A percentile compares a stretch with the other conserved stretches of the same genome.
Conservation (phyloP, 1,140 invertebrate species). For the Drosophila sp. region DNA sequence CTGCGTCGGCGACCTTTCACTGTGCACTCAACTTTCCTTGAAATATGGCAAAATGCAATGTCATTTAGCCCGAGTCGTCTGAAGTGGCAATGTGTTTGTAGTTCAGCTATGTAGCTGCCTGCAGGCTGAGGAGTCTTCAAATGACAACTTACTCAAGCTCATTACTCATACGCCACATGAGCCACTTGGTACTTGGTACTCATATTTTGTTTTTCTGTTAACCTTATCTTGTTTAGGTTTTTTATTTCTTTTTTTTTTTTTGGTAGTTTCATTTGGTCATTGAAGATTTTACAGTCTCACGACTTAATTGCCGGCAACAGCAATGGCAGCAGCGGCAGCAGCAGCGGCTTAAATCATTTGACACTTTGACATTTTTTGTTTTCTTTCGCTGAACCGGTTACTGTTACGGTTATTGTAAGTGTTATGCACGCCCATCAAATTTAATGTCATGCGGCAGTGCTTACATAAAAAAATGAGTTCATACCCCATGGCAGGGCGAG, state of each 20-base stretch:
- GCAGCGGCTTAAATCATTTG: constrained; percentile 54
- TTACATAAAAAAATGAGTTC: constrained; percentile 77
- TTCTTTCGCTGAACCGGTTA: constrained; percentile 44
- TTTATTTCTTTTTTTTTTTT: constrained; percentile 46
- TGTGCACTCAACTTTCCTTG: constrained; percentile 18
- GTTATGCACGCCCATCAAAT: constrained; percentile 57
- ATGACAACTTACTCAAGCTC: constrained; percentile 18
- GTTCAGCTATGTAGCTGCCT: constrained; percentile 2
- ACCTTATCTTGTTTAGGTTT: constrained; percentile 35
- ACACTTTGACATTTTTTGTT: constrained; percentile 63
- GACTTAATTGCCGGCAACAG: constrained; percentile 53
- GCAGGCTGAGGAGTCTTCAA: constrained; percentile 7
- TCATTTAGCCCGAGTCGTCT: constrained; percentile 20
- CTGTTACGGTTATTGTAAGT: constrained; percentile 31
- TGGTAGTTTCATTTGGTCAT: constrained; percentile 32
- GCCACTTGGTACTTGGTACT: constrained; percentile 1
- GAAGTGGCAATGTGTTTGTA: constrained; percentile 7
- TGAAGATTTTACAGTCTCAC: constrained; percentile 42
- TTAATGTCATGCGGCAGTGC: constrained; percentile 48
- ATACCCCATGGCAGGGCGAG: constrained; percentile 32
- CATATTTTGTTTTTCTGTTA: constrained; percentile 31
- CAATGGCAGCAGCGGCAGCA: constrained; percentile 5
- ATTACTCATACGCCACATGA: constrained; percentile 31
- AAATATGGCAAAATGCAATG: constrained; percentile 39
- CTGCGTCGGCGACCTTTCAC: constrained; percentile 35